Conservation (phyloP, 2,113 vertebrate species). For the Silurus asotus region DNA sequence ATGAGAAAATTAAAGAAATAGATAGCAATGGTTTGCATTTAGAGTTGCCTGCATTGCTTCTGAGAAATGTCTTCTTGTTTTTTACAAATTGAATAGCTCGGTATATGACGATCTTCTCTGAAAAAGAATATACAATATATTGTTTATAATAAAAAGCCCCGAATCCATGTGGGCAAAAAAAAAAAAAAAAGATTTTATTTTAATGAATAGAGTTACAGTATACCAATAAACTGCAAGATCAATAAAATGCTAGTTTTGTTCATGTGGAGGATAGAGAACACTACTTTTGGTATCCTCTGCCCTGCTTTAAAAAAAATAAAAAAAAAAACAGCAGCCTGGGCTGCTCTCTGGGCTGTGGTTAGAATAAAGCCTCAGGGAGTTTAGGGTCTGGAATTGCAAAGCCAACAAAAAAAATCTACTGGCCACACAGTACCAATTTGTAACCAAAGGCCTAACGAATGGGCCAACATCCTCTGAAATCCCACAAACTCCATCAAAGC, state of each 20-base stretch:
- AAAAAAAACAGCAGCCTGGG: background rate
- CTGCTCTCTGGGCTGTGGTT: background rate
- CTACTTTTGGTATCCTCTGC: background rate
- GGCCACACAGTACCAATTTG: background rate
- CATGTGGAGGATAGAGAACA: background rate
- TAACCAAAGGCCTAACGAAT: background rate
- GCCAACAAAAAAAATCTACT: background rate
- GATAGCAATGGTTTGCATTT: background rate
- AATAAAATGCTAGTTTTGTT: background rate
- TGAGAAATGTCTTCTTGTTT: background rate
- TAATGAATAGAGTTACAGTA: background rate
- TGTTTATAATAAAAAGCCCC: too few relatives aligned
- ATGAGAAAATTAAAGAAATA: slow-evolving; percentile 9
- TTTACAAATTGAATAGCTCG: background rate
- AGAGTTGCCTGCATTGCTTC: background rate
- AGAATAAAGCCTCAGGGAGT: background rate
- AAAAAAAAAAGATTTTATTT: too few relatives aligned
- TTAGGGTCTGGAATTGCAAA: background rate
- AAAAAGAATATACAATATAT: background rate
- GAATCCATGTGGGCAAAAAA: too few relatives aligned
- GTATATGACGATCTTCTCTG: background rate
- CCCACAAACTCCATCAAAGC: background rate
- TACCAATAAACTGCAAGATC: background rate
- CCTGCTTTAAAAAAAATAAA: too few relatives aligned
- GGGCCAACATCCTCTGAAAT: background rate